These are phyloP conservation scores for Chelon labrosus DNA, from an alignment of 2,797 vertebrate species.

Conservation along the genomic window DNA sequence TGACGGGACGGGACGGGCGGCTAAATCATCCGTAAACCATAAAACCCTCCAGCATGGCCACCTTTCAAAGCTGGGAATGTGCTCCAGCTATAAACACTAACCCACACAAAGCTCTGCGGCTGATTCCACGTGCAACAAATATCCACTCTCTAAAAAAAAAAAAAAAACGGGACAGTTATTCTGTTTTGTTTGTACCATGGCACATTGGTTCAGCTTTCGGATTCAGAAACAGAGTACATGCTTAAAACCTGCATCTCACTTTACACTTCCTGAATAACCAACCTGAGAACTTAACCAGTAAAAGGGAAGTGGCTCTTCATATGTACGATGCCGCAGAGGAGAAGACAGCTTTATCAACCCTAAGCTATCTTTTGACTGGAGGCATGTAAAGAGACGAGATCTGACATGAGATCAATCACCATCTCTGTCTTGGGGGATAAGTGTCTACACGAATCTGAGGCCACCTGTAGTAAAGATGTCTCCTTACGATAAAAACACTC, in stretches of 20 bases:
- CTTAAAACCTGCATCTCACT: constrained; percentile 16
- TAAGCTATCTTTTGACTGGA: neutral
- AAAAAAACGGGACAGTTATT: neutral
- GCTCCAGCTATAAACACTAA: neutral
- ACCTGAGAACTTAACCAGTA: constrained; percentile 36
- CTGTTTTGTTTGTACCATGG: neutral
- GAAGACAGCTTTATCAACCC: neutral
- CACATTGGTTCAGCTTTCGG: neutral
- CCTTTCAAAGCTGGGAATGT: constrained; percentile 42
- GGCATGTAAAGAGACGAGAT: constrained; percentile 5
- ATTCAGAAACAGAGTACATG: neutral
- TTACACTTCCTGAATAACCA: constrained; percentile 48
- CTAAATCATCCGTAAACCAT: constrained; percentile 66
- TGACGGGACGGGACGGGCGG: constrained; percentile 44
- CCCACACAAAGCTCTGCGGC: constrained; percentile 18
- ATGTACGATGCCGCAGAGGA: constrained; percentile 3
- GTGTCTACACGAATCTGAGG: neutral
- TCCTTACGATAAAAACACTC: neutral
- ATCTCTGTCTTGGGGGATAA: neutral
- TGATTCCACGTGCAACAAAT: constrained; percentile 14
- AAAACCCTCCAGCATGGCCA: constrained; percentile 38
- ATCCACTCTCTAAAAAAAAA: neutral
- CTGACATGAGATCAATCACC: constrained; percentile 26
- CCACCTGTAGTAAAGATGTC: neutral
- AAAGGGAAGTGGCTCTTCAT: constrained; percentile 46